Evolutionary conservation across 2,888 invertebrate species (phyloP).

Genomic region (Morinoia aosen): DNA sequence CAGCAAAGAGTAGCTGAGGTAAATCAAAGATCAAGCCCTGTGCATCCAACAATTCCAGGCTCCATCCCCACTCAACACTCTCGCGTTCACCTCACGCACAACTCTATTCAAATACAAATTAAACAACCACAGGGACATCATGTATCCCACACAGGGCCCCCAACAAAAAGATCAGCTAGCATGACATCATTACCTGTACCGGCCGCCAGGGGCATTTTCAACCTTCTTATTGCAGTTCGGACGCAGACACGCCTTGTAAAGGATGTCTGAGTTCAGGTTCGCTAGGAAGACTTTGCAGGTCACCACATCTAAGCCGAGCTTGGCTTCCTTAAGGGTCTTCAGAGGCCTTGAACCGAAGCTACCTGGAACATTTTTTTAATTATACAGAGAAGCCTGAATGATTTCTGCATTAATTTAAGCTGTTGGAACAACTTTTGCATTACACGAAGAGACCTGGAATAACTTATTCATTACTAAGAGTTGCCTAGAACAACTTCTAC

Average conservation of each 20-base stretch:
- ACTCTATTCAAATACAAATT: too few species aligned
- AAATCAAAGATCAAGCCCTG: too few species aligned
- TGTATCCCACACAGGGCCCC: not conserved
- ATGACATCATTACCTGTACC: not conserved
- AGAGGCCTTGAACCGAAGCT: not conserved
- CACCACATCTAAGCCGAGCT: not conserved
- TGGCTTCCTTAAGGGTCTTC: not conserved
- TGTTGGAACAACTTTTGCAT: too few species aligned
- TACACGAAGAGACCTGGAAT: too few species aligned
- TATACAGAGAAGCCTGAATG: too few species aligned
- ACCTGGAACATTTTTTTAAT: not conserved
- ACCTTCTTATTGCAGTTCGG: not conserved
- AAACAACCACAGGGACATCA: not conserved
- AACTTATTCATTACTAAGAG: too few species aligned
- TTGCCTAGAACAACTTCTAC: too few species aligned
- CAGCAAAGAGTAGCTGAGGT: too few species aligned
- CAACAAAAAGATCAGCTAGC: not conserved
- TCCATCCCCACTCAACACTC: too few species aligned
- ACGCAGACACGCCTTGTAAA: not conserved
- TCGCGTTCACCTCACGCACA: too few species aligned
- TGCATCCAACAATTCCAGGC: too few species aligned
- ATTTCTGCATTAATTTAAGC: too few species aligned
- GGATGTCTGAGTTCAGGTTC: not conserved
- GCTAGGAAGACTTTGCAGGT: not conserved
- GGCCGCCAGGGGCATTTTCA: not conserved